A percentile compares a stretch with the other conserved stretches of the same genome.
Conservation (phyloP, 2,113 vertebrate genomes). For the Mystacornis crossleyi region DNA sequence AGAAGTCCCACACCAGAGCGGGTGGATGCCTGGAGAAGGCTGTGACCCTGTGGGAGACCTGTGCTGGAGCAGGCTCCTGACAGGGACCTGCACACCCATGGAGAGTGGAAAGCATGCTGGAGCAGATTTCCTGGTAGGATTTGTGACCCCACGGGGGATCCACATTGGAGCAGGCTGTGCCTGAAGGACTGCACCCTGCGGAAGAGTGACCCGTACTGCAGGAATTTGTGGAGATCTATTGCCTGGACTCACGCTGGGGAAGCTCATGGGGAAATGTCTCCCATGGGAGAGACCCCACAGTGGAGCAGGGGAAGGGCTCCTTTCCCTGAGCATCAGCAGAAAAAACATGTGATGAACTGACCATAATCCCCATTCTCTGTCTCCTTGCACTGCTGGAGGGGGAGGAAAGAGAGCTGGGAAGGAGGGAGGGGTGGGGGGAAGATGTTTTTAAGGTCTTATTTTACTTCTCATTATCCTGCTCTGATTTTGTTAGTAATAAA, state of each 20-base stretch:
- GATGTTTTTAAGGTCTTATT: background rate
- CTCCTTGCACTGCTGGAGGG: background rate
- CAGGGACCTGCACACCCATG: background rate
- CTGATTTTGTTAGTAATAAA: background rate
- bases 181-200: background rate
- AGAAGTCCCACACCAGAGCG: background rate
- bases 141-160: background rate
- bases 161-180: background rate
- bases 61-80: background rate
- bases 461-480: background rate
- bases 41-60: background rate
- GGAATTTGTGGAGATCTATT: background rate
- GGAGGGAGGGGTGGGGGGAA: background rate
- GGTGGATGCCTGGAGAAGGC: background rate
- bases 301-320: background rate
- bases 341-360: background rate
- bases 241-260: background rate
- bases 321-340: background rate
- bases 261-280: background rate
- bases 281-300: rapidly evolving
- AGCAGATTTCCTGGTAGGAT: background rate
- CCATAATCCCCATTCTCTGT: background rate
- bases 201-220: rapidly evolving
- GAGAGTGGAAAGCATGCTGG: rapidly evolving
- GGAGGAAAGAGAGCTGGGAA: background rate